Conservation (phyloP, 2,113 vertebrate species). For the Syngnathoides biaculeatus region DNA sequence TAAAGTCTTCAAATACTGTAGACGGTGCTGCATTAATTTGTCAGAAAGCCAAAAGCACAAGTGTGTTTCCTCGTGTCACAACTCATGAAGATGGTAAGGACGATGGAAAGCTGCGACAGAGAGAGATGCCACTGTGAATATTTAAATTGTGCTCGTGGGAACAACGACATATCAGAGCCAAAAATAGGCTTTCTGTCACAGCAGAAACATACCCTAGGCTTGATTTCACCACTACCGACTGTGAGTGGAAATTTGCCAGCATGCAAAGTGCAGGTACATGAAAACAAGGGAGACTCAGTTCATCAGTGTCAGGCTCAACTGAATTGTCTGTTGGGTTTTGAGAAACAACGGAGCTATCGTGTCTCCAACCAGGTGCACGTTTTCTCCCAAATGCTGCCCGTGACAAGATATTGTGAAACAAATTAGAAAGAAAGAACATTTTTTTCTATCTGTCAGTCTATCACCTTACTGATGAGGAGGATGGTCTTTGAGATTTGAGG, state of each 20-base stretch:
- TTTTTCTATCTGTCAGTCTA: not conserved
- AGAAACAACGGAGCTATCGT: slow-evolving; percentile 35
- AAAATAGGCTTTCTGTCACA: slow-evolving; percentile 30
- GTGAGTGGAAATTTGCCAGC: not conserved
- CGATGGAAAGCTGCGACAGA: slow-evolving; percentile 48
- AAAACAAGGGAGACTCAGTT: not conserved
- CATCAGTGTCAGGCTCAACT: slow-evolving; percentile 25
- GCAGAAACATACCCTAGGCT: slow-evolving; percentile 47
- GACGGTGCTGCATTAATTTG: slow-evolving; percentile 62
- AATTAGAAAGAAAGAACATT: not conserved
- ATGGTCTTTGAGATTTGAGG: not conserved
- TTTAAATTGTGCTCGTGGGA: slow-evolving; percentile 54
- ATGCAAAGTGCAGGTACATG: slow-evolving; percentile 31
- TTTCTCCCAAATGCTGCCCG: not conserved
- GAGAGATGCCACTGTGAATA: slow-evolving; percentile 57
- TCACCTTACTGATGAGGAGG: not conserved
- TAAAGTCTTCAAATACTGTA: slow-evolving; percentile 60
- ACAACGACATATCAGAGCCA: slow-evolving; percentile 48
- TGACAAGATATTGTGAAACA: not conserved
- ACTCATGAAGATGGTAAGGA: slow-evolving; percentile 58
- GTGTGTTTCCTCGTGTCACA: slow-evolving; percentile 65
- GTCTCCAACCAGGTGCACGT: slow-evolving; percentile 27
- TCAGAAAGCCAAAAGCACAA: slow-evolving; percentile 63
- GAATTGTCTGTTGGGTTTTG: slow-evolving; percentile 18
- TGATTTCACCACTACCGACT: slow-evolving; percentile 32